Evolutionary conservation across 2,113 vertebrate genomes (phyloP), one percentile per base, ranked within the genome.

Genomic region (Corydoras maculifer): DNA sequence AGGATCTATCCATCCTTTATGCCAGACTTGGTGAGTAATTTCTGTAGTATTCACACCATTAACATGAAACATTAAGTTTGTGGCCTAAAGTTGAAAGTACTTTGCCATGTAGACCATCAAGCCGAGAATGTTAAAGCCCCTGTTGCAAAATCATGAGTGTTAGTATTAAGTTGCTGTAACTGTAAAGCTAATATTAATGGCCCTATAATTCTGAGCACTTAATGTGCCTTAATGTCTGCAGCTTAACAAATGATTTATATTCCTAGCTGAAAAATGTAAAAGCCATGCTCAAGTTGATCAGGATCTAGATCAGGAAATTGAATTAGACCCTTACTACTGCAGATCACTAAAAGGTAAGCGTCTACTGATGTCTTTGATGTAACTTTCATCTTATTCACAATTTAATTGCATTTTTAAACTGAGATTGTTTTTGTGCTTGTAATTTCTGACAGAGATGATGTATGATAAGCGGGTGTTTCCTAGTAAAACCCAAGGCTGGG

Each of bases 1-100:
- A 89, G 81, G 90, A 91, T 25, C 83, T 89, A 57, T 90, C 88
- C 0, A 73, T 86, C 58, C 82, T 91, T 65, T 91, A 85, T 30
- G 87, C 89, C 68, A 85, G 48, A 58, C 84, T 91, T 2, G 90
- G 90, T 91, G 11, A 82, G 86, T 62, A 9, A 31, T 58, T 61
- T 29, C 6, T 48, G 29, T 66, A 49, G 31, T 48, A 32, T 8
- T 57, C 5, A 61, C 48, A n/a, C 2, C 18, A 25, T 25, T 25
- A 25, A 25, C 18, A 25, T 66, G 8, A 13, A 58, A 51, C 32
- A 15, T 13, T 53, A 6, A 43, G 4, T 43, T 5, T 43, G 35
- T 43, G 35, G 35, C 35, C 7, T 43, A 43, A 43, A 8, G 4
- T 43, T 43, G 7, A 43, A 43, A 5, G 4, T 43, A 43, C 7